Percentiles rank a stretch among this genome's conserved stretches.
phyloP scores from a whole-genome alignment of 1,140 invertebrate genomes.

The Streblospio benedicti region DNA sequence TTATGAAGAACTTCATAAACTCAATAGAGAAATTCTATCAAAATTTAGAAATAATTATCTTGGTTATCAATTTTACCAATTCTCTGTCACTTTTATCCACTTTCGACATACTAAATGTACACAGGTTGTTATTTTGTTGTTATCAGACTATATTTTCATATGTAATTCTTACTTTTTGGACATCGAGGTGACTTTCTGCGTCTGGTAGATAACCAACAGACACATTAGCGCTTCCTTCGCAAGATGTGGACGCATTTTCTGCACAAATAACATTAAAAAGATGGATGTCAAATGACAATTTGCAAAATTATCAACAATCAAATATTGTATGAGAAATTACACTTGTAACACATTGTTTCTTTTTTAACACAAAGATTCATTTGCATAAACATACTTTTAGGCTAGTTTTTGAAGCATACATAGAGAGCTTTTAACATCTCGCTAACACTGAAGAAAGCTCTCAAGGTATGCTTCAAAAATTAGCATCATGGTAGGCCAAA shows the following conservation, averaged over 20 bases:
- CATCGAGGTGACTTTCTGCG: conserved; percentile 27
- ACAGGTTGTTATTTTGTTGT: too few relatives aligned
- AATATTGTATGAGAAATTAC: not conserved
- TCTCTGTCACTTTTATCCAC: too few relatives aligned
- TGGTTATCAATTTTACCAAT: too few relatives aligned
- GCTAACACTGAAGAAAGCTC: too few relatives aligned
- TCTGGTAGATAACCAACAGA: conserved; percentile 35
- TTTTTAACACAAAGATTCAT: not conserved
- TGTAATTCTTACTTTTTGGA: conserved; percentile 35
- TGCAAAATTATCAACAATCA: too few relatives aligned
- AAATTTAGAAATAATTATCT: too few relatives aligned
- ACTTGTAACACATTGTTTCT: not conserved
- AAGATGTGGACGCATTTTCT: conserved; percentile 13
- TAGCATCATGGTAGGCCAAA: too few relatives aligned
- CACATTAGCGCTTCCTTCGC: conserved; percentile 28
- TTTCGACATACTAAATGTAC: too few relatives aligned
- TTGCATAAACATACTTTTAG: not conserved
- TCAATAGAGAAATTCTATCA: too few relatives aligned
- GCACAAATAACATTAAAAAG: not conserved
- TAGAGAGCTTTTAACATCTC: not conserved
- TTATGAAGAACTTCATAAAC: too few relatives aligned
- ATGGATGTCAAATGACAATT: not conserved
- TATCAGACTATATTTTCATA: not conserved
- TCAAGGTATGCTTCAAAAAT: too few relatives aligned
- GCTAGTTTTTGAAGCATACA: not conserved